phyloP scores from a whole-genome alignment of 1,140 invertebrate genomes.

The Acromyrmex echinatior region DNA sequence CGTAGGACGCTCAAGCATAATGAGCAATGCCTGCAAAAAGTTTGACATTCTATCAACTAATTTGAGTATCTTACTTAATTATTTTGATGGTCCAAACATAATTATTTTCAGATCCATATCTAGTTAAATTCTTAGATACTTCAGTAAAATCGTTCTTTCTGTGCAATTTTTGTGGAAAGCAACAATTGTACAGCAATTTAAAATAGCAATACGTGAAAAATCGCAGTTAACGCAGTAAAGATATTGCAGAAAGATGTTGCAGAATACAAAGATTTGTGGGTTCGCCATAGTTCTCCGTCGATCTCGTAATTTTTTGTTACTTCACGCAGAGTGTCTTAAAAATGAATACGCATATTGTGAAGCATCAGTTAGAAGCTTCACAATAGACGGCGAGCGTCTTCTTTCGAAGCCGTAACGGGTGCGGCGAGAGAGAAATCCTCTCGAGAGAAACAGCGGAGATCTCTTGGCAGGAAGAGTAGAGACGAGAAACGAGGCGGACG shows the following conservation, averaged over 20 bases:
- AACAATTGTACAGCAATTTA: too few species aligned
- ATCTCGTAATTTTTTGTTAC: slow-evolving; percentile 45
- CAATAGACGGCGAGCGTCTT: slow-evolving; percentile 25
- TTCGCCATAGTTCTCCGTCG: not conserved
- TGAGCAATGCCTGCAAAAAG: too few species aligned
- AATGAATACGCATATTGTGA: slow-evolving; percentile 34
- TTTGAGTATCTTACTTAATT: too few species aligned
- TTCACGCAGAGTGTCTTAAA: slow-evolving; percentile 13
- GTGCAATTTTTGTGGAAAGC: too few species aligned
- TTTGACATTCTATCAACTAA: too few species aligned
- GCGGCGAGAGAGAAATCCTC: slow-evolving; percentile 52
- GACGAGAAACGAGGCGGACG: slow-evolving; percentile 34
- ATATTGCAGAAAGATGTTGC: not conserved
- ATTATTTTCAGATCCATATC: too few species aligned
- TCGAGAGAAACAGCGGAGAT: slow-evolving; percentile 48
- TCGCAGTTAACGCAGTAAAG: not conserved
- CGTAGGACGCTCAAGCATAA: too few species aligned
- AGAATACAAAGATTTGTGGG: not conserved
- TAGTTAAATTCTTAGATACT: too few species aligned
- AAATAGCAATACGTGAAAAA: not conserved
- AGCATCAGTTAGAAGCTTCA: not conserved
- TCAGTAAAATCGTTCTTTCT: too few species aligned
- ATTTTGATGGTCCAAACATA: too few species aligned
- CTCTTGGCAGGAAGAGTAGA: not conserved
- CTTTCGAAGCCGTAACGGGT: slow-evolving; percentile 28